phyloP scores from a whole-genome alignment of 2,888 invertebrate genomes.

The Syrista parreyssii region DNA sequence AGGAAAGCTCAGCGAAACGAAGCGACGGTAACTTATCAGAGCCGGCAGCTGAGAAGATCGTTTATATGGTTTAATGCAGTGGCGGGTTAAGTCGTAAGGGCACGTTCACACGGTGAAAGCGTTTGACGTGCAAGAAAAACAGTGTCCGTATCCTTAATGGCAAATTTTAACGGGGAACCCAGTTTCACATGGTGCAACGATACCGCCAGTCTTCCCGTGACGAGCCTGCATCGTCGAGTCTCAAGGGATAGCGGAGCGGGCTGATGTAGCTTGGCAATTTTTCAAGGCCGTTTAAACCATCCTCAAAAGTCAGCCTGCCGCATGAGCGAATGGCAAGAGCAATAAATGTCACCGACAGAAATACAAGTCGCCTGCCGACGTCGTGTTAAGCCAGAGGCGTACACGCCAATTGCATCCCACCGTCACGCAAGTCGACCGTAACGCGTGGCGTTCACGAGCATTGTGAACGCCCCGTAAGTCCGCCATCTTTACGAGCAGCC shows the following conservation, averaged over 20 bases:
- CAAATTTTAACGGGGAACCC: neutral
- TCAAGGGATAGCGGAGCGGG: too few species aligned
- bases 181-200: neutral
- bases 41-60: slow-evolving; percentile 6
- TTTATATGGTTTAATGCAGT: slow-evolving; percentile 5
- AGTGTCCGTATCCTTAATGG: neutral
- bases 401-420: neutral
- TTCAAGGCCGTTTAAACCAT: neutral
- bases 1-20: neutral
- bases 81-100: neutral
- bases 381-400: neutral
- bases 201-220: neutral
- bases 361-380: neutral
- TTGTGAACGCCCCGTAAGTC: too few species aligned
- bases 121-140: neutral
- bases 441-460: neutral
- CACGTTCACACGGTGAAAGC: neutral
- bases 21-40: slow-evolving; percentile 8
- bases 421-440: neutral
- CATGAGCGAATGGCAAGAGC: neutral
- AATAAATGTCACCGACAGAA: neutral
- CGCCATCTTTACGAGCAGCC: neutral
- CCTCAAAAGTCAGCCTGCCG: neutral
- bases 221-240: neutral
- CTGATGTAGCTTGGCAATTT: neutral